Percentiles rank a stretch among this genome's conserved stretches.
These are phyloP conservation scores for Polylopha cassiicola DNA, from an alignment of 2,888 invertebrate genomes.

Conservation along the genomic window DNA sequence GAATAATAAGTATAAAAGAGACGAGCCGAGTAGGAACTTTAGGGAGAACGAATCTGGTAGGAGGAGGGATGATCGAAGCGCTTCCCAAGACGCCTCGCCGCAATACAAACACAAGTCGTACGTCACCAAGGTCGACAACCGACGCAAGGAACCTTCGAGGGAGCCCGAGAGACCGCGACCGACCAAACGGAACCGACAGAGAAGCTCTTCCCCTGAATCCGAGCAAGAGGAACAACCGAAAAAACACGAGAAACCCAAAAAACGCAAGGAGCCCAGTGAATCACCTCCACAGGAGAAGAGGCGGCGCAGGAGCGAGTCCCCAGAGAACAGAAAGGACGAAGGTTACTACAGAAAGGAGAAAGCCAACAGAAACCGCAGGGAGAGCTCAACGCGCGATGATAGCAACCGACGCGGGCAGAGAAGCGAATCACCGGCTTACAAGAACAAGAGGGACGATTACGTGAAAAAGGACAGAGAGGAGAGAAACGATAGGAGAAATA, in stretches of 20 bases:
- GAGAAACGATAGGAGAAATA: conserved; percentile 30
- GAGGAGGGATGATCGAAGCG: conserved; percentile 49
- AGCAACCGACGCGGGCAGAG: conserved; percentile 32
- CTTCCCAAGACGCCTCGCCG: conserved; percentile 43
- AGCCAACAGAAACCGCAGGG: conserved; percentile 32
- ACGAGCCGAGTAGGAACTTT: conserved; percentile 36
- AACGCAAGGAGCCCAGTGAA: conserved; percentile 40
- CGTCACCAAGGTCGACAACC: conserved; percentile 57
- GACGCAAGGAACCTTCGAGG: conserved; percentile 41
- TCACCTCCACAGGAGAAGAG: conserved; percentile 60
- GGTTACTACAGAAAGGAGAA: conserved; percentile 40
- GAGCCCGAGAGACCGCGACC: conserved; percentile 39
- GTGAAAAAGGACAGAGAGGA: conserved; percentile 37
- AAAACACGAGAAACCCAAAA: conserved; percentile 44
- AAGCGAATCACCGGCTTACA: conserved; percentile 42
- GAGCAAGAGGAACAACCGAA: conserved; percentile 41
- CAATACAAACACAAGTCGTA: conserved; percentile 51
- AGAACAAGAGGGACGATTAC: conserved; percentile 31
- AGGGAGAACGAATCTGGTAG: conserved; percentile 36
- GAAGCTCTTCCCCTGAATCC: conserved; percentile 43
- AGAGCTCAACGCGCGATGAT: conserved; percentile 40
- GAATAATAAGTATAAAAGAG: conserved; percentile 55
- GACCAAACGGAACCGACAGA: conserved; percentile 43
- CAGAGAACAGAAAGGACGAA: conserved; percentile 40
- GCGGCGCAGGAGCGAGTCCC: conserved; percentile 49